Conservation (phyloP, 2,113 vertebrate genomes). For the Paradisaea rubra region DNA sequence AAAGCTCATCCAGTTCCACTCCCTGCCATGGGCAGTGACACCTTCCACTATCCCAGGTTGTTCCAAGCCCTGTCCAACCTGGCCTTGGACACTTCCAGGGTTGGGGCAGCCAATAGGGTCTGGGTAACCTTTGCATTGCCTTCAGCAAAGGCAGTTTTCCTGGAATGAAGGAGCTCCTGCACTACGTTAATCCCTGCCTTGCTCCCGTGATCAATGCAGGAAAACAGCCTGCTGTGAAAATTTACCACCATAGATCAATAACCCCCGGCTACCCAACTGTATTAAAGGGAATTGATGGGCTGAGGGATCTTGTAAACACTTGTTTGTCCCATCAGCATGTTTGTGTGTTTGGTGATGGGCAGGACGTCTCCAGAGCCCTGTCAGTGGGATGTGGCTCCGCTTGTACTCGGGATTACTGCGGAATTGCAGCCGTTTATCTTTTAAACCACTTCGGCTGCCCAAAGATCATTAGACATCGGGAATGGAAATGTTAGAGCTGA, state of each 20-base stretch:
- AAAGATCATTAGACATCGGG: not conserved
- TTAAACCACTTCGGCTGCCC: not conserved
- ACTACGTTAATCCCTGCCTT: not conserved
- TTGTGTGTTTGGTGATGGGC: not conserved
- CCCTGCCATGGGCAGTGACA: not conserved
- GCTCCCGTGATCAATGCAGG: not conserved
- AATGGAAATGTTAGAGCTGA: not conserved
- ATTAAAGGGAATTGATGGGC: constrained; percentile 28
- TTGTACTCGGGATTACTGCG: not conserved
- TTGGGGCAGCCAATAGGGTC: not conserved
- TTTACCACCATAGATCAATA: constrained; percentile 11
- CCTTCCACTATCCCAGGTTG: not conserved
- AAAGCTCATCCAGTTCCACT: not conserved
- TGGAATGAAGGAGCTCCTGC: not conserved
- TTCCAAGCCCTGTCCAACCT: accelerated
- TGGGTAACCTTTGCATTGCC: not conserved
- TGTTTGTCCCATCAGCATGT: constrained; percentile 41
- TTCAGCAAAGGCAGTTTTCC: not conserved
- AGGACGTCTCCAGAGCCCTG: not conserved
- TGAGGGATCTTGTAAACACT: constrained; percentile 24
- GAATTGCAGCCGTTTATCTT: not conserved
- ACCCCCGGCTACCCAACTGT: not conserved
- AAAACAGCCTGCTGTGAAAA: constrained; percentile 3
- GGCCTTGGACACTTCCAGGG: not conserved
- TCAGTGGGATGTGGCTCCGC: not conserved